A percentile compares a stretch with the other conserved stretches of the same genome.
Evolutionary conservation across 2,113 vertebrate species (phyloP).

Genomic region (Chascanopsetta lugubris): DNA sequence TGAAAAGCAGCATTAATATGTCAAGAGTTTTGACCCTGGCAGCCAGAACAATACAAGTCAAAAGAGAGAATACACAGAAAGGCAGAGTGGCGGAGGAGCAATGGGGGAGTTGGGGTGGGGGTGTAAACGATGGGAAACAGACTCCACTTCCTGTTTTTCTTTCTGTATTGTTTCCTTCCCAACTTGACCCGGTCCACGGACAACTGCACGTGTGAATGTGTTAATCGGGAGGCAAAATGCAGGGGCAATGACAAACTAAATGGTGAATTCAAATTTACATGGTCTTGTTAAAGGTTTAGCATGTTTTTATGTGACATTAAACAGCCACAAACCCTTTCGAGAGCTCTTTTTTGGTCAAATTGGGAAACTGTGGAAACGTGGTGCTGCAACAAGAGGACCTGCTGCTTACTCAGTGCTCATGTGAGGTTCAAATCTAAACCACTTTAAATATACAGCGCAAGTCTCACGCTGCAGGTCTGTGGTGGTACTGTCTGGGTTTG

Average conservation of each 20-base stretch:
- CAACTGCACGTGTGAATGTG: constrained; percentile 35
- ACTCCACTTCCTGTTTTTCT: constrained; percentile 79
- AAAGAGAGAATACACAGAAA: constrained; percentile 45
- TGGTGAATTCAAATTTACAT: too few species aligned
- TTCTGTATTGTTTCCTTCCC: constrained; percentile 81
- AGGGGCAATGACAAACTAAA: not conserved
- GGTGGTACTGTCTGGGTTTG: not conserved
- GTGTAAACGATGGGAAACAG: constrained; percentile 71
- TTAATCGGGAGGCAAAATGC: not conserved
- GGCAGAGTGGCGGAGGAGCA: constrained; percentile 28
- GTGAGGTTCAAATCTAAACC: too few species aligned
- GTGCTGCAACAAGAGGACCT: too few species aligned
- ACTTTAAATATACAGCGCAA: not conserved
- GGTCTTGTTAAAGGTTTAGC: not conserved
- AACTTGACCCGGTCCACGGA: constrained; percentile 30
- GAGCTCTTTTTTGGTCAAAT: too few species aligned
- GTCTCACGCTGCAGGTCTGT: not conserved
- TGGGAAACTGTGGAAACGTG: not conserved
- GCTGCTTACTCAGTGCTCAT: too few species aligned
- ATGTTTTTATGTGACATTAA: not conserved
- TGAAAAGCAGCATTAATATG: constrained; percentile 72
- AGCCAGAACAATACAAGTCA: constrained; percentile 69
- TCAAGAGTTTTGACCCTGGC: constrained; percentile 76
- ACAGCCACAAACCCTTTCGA: too few species aligned
- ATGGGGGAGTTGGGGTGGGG: constrained; percentile 22